Percentiles rank a stretch among this genome's conserved stretches.
These are phyloP conservation scores for Nothocercus nigrocapillus DNA, from an alignment of 2,113 vertebrate genomes.

Conservation along the genomic window DNA sequence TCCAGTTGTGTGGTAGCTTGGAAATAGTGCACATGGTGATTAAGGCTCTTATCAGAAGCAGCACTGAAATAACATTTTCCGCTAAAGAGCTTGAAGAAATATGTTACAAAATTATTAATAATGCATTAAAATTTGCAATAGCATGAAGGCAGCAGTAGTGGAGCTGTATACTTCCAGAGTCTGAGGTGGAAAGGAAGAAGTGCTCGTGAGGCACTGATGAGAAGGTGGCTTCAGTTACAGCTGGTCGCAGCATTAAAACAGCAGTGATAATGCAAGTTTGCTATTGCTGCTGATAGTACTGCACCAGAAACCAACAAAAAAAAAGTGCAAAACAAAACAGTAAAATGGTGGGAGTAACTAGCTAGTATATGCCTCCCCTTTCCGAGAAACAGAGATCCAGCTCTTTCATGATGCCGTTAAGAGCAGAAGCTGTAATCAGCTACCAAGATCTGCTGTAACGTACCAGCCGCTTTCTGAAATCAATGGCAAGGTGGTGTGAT, in stretches of 20 bases:
- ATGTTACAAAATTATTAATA: conserved; percentile 73
- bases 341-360: background rate
- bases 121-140: conserved; percentile 70
- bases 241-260: background rate
- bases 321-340: background rate
- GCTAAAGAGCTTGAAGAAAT: conserved; percentile 67
- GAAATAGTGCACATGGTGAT: conserved; percentile 58
- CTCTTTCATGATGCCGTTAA: background rate
- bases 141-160: conserved; percentile 51
- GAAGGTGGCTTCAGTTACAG: conserved; percentile 19
- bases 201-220: background rate
- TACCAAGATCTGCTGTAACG: background rate
- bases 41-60: conserved; percentile 64
- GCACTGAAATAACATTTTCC: conserved; percentile 65
- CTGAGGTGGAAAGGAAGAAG: conserved; percentile 33
- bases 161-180: conserved; percentile 18
- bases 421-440: background rate
- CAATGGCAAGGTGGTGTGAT: rapidly evolving
- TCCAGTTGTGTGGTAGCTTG: conserved; percentile 54
- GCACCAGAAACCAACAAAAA: background rate
- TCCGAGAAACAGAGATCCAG: background rate
- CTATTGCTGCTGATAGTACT: background rate
- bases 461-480: background rate
- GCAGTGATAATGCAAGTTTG: background rate
- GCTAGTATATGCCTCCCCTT: rapidly evolving